Evolutionary conservation across 2,888 invertebrate species (phyloP).

Genomic region (Mythimna ferrago): DNA sequence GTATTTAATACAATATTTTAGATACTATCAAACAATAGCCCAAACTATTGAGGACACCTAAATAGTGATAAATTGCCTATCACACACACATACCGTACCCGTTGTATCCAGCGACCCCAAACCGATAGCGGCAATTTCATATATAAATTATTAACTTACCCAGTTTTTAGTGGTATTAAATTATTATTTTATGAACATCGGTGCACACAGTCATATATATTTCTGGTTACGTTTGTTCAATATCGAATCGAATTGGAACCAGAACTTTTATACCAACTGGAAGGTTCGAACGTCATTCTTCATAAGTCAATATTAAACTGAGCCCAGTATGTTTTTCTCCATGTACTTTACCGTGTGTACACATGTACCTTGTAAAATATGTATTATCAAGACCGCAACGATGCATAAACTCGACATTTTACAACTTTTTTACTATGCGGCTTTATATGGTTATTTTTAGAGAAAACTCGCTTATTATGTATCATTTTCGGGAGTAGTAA

Average conservation of each 20-base stretch:
- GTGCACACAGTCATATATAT: slow-evolving; percentile 7
- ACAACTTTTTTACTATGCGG: slow-evolving; percentile 60
- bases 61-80: slow-evolving; percentile 46
- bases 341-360: slow-evolving; percentile 23
- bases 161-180: slow-evolving; percentile 14
- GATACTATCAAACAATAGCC: slow-evolving; percentile 30
- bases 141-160: slow-evolving; percentile 17
- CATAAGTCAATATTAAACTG: slow-evolving; percentile 30
- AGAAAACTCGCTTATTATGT: slow-evolving; percentile 55
- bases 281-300: slow-evolving; percentile 30
- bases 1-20: slow-evolving; percentile 24
- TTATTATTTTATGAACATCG: slow-evolving; percentile 27
- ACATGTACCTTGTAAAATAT: slow-evolving; percentile 55
- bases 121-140: slow-evolving; percentile 15
- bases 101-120: slow-evolving; percentile 29
- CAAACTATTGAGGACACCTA: slow-evolving; percentile 8
- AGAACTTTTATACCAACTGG: slow-evolving; percentile 12
- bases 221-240: slow-evolving; percentile 21
- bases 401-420: slow-evolving; percentile 60
- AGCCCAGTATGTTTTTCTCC: slow-evolving; percentile 26
- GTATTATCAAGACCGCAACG: slow-evolving; percentile 50
- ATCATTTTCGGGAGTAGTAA: slow-evolving; percentile 58
- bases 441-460: slow-evolving; percentile 47
- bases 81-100: slow-evolving; percentile 30
- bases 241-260: slow-evolving; percentile 26